phyloP scores from a whole-genome alignment of 1,140 invertebrate species.

The Holcopasites calliopsidis region DNA sequence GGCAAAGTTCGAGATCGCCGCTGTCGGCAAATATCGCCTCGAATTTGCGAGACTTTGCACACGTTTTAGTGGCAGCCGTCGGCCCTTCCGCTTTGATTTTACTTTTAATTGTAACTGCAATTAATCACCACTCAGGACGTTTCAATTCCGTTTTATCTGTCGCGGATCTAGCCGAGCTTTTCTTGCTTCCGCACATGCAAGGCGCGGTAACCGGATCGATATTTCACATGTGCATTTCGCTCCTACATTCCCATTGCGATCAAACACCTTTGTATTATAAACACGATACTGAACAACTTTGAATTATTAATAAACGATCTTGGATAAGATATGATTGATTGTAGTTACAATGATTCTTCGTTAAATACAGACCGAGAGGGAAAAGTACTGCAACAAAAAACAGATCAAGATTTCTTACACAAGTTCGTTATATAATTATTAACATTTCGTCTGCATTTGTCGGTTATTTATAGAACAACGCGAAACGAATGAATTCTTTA shows the following conservation, averaged over 20 bases:
- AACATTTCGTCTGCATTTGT: constrained; percentile 29
- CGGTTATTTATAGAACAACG: neutral
- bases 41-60: neutral
- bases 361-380: neutral
- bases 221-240: neutral
- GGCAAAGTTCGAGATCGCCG: constrained; percentile 24
- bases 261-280: no score
- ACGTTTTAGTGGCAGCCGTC: neutral
- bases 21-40: constrained; percentile 9
- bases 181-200: neutral
- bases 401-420: neutral
- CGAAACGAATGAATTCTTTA: constrained; percentile 1
- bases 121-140: constrained; percentile 19
- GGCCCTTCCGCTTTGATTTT: neutral
- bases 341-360: neutral
- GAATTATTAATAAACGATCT: no score
- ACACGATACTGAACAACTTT: no score
- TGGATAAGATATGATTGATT: no score
- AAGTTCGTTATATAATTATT: no score
- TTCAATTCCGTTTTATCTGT: constrained; percentile 22
- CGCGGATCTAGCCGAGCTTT: neutral
- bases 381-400: neutral
- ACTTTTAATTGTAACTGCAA: neutral
- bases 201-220: neutral
- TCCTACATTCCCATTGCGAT: neutral